Evolutionary conservation across 1,140 invertebrate genomes (phyloP).

Genomic region (Teleopsis dalmanni): DNA sequence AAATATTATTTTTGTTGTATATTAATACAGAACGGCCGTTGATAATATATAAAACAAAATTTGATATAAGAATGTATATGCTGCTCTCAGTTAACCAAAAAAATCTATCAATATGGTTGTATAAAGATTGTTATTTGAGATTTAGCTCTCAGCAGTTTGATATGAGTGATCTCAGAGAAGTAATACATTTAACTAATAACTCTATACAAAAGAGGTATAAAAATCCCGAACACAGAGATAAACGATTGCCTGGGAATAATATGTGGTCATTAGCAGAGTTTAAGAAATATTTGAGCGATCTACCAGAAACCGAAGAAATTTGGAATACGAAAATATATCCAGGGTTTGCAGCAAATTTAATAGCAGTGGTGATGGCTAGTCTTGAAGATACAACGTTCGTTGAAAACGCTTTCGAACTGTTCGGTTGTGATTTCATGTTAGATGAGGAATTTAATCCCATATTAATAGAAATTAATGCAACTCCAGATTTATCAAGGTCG

Average conservation of each 20-base stretch:
- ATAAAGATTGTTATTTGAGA: constrained; percentile 77
- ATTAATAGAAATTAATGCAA: constrained; percentile 90
- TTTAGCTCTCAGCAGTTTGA: constrained; percentile 85
- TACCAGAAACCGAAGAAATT: constrained; percentile 41
- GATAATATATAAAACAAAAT: constrained; percentile 82
- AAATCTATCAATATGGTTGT: constrained; percentile 81
- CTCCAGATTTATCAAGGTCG: constrained; percentile 74
- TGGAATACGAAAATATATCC: constrained; percentile 71
- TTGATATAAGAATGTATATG: constrained; percentile 87
- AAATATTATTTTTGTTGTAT: no score
- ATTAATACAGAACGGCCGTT: constrained; percentile 72
- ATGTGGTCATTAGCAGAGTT: constrained; percentile 82
- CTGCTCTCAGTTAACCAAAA: constrained; percentile 71
- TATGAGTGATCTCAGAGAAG: constrained; percentile 75
- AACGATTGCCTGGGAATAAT: constrained; percentile 66
- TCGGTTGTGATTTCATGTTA: constrained; percentile 87
- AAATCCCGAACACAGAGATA: constrained; percentile 53
- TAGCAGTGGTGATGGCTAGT: constrained; percentile 65
- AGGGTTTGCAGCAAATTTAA: constrained; percentile 76
- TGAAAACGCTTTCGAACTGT: constrained; percentile 80
- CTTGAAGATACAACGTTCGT: constrained; percentile 70
- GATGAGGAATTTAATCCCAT: constrained; percentile 80
- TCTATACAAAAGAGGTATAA: constrained; percentile 80
- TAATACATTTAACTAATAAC: constrained; percentile 87
- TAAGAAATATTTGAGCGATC: constrained; percentile 56